A percentile compares a stretch with the other conserved stretches of the same genome.
Conservation (phyloP, 23 tunicate genomes). For the Diplosoma virens region DNA sequence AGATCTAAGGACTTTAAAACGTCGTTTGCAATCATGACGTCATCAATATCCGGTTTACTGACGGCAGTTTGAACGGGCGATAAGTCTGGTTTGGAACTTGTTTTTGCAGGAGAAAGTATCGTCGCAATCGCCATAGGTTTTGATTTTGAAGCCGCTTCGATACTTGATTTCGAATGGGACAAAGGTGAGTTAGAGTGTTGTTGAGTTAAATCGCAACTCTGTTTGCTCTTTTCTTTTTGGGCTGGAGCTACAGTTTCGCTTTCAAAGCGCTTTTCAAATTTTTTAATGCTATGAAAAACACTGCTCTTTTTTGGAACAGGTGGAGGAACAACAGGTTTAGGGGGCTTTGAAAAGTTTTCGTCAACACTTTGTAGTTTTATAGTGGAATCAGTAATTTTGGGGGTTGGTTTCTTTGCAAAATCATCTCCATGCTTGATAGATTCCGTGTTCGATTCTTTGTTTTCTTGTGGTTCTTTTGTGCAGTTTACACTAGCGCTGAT, state of each 20-base stretch:
- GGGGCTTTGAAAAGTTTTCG: background rate
- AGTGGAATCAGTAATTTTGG: no score
- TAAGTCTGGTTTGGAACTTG: background rate
- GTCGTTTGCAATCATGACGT: background rate
- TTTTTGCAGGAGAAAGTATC: background rate
- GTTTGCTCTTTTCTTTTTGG: background rate
- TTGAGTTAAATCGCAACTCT: background rate
- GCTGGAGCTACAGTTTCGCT: background rate
- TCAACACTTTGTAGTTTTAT: background rate
- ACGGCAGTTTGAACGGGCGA: background rate
- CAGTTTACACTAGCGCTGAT: no score
- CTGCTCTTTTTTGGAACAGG: conserved; percentile 25
- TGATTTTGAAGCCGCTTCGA: background rate
- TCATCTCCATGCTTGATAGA: no score
- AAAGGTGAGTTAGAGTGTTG: background rate
- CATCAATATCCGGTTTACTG: background rate
- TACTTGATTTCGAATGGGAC: background rate
- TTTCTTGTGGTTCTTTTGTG: no score
- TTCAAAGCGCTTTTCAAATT: conserved; percentile 64
- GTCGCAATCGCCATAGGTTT: conserved; percentile 8
- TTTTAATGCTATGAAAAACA: conserved; percentile 69
- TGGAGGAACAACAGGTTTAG: conserved; percentile 6
- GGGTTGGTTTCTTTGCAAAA: no score
- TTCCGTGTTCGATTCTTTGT: no score
- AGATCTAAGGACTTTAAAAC: conserved; percentile 7